A percentile compares a stretch with the other conserved stretches of the same genome.
phyloP scores from a whole-genome alignment of 2,888 invertebrate species.

The Lomographa bimaculata region DNA sequence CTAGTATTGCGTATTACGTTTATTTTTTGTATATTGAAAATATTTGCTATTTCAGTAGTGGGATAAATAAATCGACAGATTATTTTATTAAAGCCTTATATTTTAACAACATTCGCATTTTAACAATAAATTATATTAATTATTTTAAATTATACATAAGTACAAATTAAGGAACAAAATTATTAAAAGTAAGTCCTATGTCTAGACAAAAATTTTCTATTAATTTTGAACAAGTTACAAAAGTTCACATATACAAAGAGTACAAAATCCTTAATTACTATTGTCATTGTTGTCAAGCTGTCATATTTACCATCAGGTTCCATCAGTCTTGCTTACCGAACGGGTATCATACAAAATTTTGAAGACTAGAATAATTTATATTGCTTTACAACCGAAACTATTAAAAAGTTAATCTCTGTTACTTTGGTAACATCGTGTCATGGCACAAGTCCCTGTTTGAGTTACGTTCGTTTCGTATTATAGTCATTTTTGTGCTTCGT shows the following conservation, averaged over 20 bases:
- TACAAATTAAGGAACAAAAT: constrained; percentile 69
- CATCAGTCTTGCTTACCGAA: constrained; percentile 60
- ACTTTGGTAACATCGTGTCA: constrained; percentile 77
- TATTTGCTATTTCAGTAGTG: too few relatives aligned
- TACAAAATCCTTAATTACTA: constrained; percentile 25
- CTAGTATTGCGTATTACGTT: too few relatives aligned
- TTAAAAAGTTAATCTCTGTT: constrained; percentile 61
- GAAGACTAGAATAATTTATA: constrained; percentile 69
- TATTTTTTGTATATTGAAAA: too few relatives aligned
- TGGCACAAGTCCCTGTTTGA: constrained; percentile 64
- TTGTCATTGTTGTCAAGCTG: constrained; percentile 31
- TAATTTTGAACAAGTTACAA: constrained; percentile 16
- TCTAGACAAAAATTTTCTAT: constrained; percentile 19
- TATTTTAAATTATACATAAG: constrained; percentile 54
- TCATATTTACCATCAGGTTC: constrained; percentile 17
- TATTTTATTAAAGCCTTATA: constrained; percentile 59
- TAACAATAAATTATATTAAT: constrained; percentile 70
- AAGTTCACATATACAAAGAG: constrained; percentile 26
- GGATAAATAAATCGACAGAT: constrained; percentile 33
- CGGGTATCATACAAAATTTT: constrained; percentile 39
- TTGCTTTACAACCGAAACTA: constrained; percentile 50
- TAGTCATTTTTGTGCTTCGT: constrained; percentile 54
- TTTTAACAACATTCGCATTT: constrained; percentile 72
- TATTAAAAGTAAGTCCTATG: constrained; percentile 36
- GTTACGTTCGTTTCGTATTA: constrained; percentile 20